Evolutionary conservation across 1,140 invertebrate species (phyloP).

Genomic region (Xylocopa sonorina): DNA sequence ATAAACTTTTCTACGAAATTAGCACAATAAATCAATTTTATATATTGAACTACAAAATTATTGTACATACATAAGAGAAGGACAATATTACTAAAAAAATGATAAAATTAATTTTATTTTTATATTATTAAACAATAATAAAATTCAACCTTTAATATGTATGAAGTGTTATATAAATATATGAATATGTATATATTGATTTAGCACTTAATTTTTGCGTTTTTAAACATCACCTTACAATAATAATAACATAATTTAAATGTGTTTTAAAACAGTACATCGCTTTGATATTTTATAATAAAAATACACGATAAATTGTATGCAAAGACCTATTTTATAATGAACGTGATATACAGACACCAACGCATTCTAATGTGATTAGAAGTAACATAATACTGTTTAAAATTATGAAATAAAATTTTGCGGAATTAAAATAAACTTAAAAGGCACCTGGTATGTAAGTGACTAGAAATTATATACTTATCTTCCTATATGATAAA

Average conservation of each 20-base stretch:
- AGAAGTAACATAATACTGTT: constrained; percentile 71
- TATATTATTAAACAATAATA: not conserved
- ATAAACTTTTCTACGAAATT: not conserved
- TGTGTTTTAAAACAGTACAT: constrained; percentile 36
- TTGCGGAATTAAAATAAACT: constrained; percentile 19
- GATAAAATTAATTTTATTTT: constrained; percentile 32
- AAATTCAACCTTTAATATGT: not conserved
- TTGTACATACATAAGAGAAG: constrained; percentile 11
- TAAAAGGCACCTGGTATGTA: constrained; percentile 6
- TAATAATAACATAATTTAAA: constrained; percentile 46
- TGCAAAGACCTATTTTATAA: constrained; percentile 70
- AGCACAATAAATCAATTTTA: not conserved
- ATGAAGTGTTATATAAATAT: not conserved
- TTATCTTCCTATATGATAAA: constrained; percentile 8
- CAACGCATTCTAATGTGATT: constrained; percentile 62
- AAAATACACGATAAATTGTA: constrained; percentile 72
- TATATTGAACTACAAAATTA: constrained; percentile 2
- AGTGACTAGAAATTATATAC: constrained; percentile 60
- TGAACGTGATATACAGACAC: constrained; percentile 69
- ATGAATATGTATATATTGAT: constrained; percentile 7
- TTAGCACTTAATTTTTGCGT: not conserved
- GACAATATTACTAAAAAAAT: constrained; percentile 4
- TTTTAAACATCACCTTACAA: constrained; percentile 15
- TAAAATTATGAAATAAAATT: constrained; percentile 58
- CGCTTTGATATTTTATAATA: constrained; percentile 52